These are phyloP conservation scores for Callyntrura sp. DNA, from an alignment of 2,888 invertebrate genomes.

Conservation along the genomic window DNA sequence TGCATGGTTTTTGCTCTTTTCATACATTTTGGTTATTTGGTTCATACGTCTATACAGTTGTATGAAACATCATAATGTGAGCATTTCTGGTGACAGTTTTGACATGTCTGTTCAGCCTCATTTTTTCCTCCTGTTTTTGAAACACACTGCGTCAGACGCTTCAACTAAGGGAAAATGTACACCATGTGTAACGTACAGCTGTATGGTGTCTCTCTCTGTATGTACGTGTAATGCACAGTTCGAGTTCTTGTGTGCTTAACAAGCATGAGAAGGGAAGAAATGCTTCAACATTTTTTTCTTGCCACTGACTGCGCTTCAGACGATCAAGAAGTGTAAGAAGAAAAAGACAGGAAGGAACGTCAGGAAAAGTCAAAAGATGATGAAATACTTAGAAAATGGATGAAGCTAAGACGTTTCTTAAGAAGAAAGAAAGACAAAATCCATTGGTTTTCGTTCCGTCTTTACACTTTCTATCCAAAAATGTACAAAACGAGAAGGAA, in stretches of 20 bases:
- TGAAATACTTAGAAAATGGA: constrained; percentile 71
- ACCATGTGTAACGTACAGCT: background rate
- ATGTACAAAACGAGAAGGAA: constrained; percentile 5
- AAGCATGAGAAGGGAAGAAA: constrained; percentile 62
- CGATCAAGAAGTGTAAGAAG: constrained; percentile 29
- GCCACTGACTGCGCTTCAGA: constrained; percentile 56
- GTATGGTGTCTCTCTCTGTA: background rate
- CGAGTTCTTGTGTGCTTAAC: constrained; percentile 33
- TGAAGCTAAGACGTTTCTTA: constrained; percentile 46
- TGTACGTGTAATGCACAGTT: background rate
- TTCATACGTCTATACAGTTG: background rate
- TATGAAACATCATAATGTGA: constrained; percentile 41
- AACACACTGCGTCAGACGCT: background rate
- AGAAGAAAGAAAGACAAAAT: constrained; percentile 13
- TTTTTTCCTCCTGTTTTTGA: background rate
- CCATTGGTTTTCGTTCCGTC: constrained; percentile 23
- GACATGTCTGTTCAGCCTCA: constrained; percentile 64
- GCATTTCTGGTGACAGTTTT: constrained; percentile 72
- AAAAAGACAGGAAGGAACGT: constrained; percentile 23
- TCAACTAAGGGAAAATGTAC: background rate
- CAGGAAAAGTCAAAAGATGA: constrained; percentile 66
- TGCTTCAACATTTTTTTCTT: constrained; percentile 55
- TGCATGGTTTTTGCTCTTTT: background rate
- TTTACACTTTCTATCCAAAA: background rate
- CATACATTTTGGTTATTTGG: background rate